Evolutionary conservation across 2,888 invertebrate genomes (phyloP), one percentile per base, ranked within the genome.

Genomic region (Aphodius granarius): DNA sequence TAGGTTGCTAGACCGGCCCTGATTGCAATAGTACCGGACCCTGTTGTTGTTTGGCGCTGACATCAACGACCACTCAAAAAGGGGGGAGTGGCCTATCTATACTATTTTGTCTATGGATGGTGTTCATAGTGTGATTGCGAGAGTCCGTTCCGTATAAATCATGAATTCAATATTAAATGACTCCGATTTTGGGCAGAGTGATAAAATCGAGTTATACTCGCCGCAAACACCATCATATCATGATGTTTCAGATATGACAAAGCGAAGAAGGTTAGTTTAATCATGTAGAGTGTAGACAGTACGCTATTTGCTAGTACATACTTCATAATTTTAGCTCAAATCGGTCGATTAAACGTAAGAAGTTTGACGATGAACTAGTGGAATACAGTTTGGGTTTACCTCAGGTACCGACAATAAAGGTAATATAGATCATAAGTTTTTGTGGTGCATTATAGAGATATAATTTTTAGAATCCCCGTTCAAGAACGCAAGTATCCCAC

Each of bases 281-380:
- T 43, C 43, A 43, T 20, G n/a, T n/a, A 75, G 62, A 71, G 62
- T 64, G 15, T 71, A 66, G 62, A 16, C 68, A 73, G 16, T 18
- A 13, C 62, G 20, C n/a, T 15, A 63, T 22, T 66, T 68, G 71
- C 72, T 23, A 72, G 23, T 43, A 23, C 74, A 63, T 18, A 64
- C 21, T 63, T 22, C n/a, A 62, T 70, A 63, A 17, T 83, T 83
- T 73, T 84, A 96, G 97, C 86, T 97, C 97, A 13, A 96, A 96
- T 22, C 90, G 98, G 76, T 97, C 97, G 0, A 98, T 98, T 82
- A 98, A 98, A 86, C 91, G 98, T 0, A 94, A 96, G 82, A 94
- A 97, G 82, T 98, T 98, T 88, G 98, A 98, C 85, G 98, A 98
- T 90, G 98, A 99, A 88, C 89, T 98, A 76, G 98, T 98, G 0